Conservation (phyloP, 2,888 invertebrate genomes). For the Acanthococcus lagerstroemiae region DNA sequence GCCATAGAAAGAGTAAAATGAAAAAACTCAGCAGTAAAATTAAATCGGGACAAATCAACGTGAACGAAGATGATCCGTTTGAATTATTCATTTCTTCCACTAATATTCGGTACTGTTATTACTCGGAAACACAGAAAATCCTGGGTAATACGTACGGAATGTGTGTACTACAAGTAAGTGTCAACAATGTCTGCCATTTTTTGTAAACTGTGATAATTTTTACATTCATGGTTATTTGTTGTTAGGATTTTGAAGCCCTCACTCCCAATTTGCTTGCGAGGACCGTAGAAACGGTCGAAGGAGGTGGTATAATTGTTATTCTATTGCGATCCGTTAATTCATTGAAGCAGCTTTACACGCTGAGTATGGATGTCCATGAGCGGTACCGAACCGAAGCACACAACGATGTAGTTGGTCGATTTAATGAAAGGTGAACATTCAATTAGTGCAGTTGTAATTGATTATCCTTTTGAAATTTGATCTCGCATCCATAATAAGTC, state of each 20-base stretch:
- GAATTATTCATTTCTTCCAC: constrained; percentile 93
- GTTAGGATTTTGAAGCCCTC: constrained; percentile 88
- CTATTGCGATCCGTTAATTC: constrained; percentile 76
- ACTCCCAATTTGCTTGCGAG: constrained; percentile 94
- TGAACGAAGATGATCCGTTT: constrained; percentile 92
- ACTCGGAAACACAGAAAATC: constrained; percentile 94
- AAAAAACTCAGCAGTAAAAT: constrained; percentile 72
- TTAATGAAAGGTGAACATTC: constrained; percentile 71
- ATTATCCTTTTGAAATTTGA: no score
- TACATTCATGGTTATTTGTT: constrained; percentile 25
- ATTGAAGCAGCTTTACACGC: constrained; percentile 84
- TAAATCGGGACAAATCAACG: constrained; percentile 73
- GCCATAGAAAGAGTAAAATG: constrained; percentile 87
- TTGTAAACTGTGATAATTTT: not conserved
- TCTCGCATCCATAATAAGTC: no score
- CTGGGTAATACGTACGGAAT: constrained; percentile 94
- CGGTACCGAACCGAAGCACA: constrained; percentile 92
- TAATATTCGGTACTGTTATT: constrained; percentile 93
- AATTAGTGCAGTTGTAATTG: no score
- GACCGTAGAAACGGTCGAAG: constrained; percentile 96
- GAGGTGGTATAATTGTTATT: constrained; percentile 85
- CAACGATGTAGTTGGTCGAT: constrained; percentile 79
- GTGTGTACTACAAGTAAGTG: constrained; percentile 73
- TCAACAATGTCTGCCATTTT: no score
- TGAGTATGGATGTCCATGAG: constrained; percentile 98